These are phyloP conservation scores for Drosophila ogumai DNA, from an alignment of 1,140 invertebrate genomes.

Conservation along the genomic window DNA sequence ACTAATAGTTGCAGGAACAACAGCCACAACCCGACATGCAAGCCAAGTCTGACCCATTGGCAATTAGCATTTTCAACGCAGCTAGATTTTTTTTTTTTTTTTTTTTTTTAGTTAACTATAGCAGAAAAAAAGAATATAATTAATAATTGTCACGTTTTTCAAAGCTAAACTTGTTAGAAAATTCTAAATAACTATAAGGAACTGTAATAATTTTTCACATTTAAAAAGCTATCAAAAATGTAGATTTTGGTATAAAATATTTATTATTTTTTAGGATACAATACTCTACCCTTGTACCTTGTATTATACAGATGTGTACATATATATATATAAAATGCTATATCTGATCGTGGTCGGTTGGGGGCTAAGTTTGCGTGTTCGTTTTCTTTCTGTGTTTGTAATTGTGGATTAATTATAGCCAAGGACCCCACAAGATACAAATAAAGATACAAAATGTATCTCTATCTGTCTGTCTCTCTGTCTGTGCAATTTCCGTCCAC, in stretches of 20 bases:
- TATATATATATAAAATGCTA: conserved; percentile 13
- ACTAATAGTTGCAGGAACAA: conserved; percentile 49
- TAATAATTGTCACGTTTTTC: not conserved
- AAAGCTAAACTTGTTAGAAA: too few species aligned
- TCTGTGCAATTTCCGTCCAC: conserved; percentile 72
- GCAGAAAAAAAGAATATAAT: not conserved
- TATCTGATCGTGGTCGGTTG: conserved; percentile 59
- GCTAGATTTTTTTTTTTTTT: conserved; percentile 30
- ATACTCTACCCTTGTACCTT: not conserved
- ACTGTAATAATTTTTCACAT: not conserved
- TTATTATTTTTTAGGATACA: not conserved
- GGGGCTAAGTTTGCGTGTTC: conserved; percentile 47
- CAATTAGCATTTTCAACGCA: conserved; percentile 71
- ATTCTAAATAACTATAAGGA: not conserved
- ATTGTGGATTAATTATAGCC: conserved; percentile 81
- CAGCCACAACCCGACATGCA: conserved; percentile 59
- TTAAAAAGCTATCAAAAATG: too few species aligned
- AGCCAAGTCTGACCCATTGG: conserved; percentile 68
- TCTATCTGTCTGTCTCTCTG: conserved; percentile 43
- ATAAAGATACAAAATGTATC: conserved; percentile 79
- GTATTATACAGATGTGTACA: not conserved
- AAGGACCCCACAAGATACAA: conserved; percentile 78
- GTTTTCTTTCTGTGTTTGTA: conserved; percentile 63
- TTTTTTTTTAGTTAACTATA: not conserved
- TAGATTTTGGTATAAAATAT: too few species aligned